phyloP scores from a whole-genome alignment of 2,888 invertebrate genomes.

The Caenorhabditis sp. region DNA sequence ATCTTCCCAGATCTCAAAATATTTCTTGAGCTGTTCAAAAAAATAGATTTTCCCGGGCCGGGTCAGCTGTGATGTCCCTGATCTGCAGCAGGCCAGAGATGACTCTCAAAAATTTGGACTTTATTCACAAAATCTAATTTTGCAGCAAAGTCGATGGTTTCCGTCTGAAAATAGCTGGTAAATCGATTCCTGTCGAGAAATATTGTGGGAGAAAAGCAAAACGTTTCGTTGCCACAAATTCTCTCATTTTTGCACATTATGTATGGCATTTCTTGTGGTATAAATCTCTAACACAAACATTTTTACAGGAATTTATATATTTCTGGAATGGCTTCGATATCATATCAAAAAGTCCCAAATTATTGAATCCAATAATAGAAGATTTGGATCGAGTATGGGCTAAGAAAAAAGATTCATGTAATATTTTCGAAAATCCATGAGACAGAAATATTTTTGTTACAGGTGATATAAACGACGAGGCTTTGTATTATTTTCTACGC shows the following conservation, averaged over 20 bases:
- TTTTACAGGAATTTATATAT: slow-evolving; percentile 81
- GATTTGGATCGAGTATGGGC: slow-evolving; percentile 66
- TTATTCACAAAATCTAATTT: too few relatives aligned
- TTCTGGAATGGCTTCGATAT: slow-evolving; percentile 91
- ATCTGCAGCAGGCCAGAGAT: too few relatives aligned
- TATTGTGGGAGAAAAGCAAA: slow-evolving; percentile 87
- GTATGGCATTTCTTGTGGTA: slow-evolving; percentile 68
- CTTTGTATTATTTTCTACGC: slow-evolving; percentile 80
- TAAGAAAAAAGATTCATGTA: slow-evolving; percentile 59
- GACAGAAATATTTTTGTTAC: not conserved
- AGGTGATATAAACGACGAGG: slow-evolving; percentile 57
- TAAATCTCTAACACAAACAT: not conserved
- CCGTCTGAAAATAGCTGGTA: slow-evolving; percentile 91
- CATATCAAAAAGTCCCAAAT: slow-evolving; percentile 78
- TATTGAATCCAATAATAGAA: slow-evolving; percentile 71
- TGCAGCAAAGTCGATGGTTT: slow-evolving; percentile 81
- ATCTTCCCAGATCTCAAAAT: too few relatives aligned
- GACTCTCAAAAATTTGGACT: too few relatives aligned
- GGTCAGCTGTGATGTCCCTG: too few relatives aligned
- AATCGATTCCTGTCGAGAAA: slow-evolving; percentile 95
- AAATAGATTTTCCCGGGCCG: too few relatives aligned
- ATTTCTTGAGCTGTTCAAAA: too few relatives aligned
- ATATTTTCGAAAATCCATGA: not conserved
- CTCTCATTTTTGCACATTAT: slow-evolving; percentile 82
- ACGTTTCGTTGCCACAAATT: slow-evolving; percentile 81